Percentiles rank a stretch among this genome's conserved stretches.
Conservation (phyloP, 2,113 vertebrate species). For the Campylomormyrus tamandua region DNA sequence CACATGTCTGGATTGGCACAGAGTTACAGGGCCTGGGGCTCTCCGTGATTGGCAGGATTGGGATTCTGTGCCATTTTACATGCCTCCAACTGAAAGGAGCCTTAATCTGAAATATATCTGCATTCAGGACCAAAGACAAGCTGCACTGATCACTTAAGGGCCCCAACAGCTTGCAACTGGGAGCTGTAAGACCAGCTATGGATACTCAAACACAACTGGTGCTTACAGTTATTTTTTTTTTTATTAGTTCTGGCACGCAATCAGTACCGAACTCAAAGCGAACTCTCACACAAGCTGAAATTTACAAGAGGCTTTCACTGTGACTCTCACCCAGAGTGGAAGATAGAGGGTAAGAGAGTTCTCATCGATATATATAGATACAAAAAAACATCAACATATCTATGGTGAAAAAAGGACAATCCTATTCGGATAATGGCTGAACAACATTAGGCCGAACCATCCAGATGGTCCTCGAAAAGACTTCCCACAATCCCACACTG, state of each 20-base stretch:
- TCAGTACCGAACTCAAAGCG: neutral
- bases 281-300: neutral
- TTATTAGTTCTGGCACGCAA: neutral
- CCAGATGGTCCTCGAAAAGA: neutral
- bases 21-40: neutral
- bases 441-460: neutral
- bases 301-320: neutral
- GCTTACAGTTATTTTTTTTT: no score
- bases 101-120: neutral
- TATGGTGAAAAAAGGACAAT: slow-evolving; percentile 10
- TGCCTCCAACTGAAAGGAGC: neutral
- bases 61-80: neutral
- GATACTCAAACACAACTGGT: neutral
- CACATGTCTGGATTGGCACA: neutral
- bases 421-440: slow-evolving; percentile 12
- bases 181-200: neutral
- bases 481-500: slow-evolving; percentile 33
- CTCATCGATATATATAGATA: neutral
- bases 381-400: neutral
- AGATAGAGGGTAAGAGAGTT: neutral
- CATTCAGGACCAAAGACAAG: neutral
- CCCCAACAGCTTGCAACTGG: neutral
- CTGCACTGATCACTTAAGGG: neutral
- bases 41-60: neutral
- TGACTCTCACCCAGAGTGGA: neutral